Conservation (phyloP, 2,113 vertebrate species). For the Eonycteris spelaea region DNA sequence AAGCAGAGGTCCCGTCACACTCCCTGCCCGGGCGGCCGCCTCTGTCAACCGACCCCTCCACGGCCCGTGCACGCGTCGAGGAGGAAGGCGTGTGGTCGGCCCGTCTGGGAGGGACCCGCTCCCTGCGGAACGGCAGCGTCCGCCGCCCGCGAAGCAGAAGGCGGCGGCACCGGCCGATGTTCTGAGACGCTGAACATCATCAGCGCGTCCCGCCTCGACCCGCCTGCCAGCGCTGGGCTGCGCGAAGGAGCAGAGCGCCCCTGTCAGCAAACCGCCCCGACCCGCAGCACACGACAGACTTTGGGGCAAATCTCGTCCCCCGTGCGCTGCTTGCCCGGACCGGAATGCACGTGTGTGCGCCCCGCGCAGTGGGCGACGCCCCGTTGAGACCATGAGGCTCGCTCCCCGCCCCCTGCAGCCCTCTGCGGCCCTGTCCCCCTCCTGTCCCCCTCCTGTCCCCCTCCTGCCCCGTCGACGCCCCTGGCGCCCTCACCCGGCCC, state of each 20-base stretch:
- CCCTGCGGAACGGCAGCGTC: too few relatives aligned
- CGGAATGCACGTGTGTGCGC: too few relatives aligned
- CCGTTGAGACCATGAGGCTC: not conserved
- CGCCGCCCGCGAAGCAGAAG: too few relatives aligned
- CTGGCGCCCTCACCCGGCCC: too few relatives aligned
- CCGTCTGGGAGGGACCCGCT: not conserved
- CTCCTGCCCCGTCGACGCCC: rapidly evolving
- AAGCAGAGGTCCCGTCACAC: not conserved
- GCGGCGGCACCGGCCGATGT: too few relatives aligned
- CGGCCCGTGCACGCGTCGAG: not conserved
- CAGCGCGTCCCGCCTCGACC: not conserved
- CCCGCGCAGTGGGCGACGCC: too few relatives aligned
- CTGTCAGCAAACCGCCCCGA: not conserved
- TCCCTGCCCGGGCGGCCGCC: too few relatives aligned
- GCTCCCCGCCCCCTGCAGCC: not conserved
- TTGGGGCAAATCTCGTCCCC: not conserved
- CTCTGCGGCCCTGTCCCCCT: too few relatives aligned
- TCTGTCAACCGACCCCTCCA: too few relatives aligned
- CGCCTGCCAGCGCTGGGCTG: rapidly evolving
- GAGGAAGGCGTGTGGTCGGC: not conserved
- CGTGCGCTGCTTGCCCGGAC: not conserved
- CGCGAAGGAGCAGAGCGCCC: not conserved
- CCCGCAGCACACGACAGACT: not conserved
- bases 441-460: not conserved
- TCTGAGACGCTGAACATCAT: rapidly evolving